Evolutionary conservation across 37 sponge, comb jelly and placozoan species (phyloP), one percentile per base, ranked within the genome.

Genomic region (Geodia barretti): DNA sequence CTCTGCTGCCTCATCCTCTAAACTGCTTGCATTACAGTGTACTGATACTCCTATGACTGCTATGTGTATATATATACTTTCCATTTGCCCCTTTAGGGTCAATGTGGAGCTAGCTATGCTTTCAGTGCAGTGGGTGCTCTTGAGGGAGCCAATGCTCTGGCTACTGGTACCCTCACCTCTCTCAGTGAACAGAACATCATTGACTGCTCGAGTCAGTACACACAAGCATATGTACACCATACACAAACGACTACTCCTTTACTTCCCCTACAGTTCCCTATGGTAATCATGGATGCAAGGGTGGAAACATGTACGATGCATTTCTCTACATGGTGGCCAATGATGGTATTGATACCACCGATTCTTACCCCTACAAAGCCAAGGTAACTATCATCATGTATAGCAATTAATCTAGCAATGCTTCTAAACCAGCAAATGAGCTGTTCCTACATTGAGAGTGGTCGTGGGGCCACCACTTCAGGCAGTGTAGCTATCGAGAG

Each of bases 31-130:
- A n/a, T n/a, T n/a, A n/a, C n/a, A n/a, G n/a, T n/a, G n/a, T n/a
- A n/a, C n/a, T n/a, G n/a, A n/a, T n/a, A n/a, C n/a, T n/a, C n/a
- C n/a, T n/a, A n/a, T n/a, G n/a, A n/a, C n/a, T n/a, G n/a, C n/a
- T n/a, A n/a, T n/a, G n/a, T n/a, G n/a, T n/a, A n/a, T n/a, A n/a
- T n/a, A n/a, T n/a, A n/a, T n/a, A n/a, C n/a, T n/a, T n/a, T n/a
- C n/a, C n/a, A n/a, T n/a, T n/a, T n/a, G n/a, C n/a, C n/a, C 37
- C 32, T 70, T 36, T 40, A 86, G 90, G 87, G 88, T 20, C 67
- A 83, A 42, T 95, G 96, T 83, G 96, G 96, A 33, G 87, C 94
- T 26, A 95, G 96, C 71, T 95, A 93, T 92, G 90, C 96, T 19
- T 95, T 95, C 79, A 87, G 91, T 84, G 84, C 96, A 3, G 84